Base-by-base conservation (phyloP, 2,113 vertebrate species). In the Herpailurus yagouaroundi region DNA sequence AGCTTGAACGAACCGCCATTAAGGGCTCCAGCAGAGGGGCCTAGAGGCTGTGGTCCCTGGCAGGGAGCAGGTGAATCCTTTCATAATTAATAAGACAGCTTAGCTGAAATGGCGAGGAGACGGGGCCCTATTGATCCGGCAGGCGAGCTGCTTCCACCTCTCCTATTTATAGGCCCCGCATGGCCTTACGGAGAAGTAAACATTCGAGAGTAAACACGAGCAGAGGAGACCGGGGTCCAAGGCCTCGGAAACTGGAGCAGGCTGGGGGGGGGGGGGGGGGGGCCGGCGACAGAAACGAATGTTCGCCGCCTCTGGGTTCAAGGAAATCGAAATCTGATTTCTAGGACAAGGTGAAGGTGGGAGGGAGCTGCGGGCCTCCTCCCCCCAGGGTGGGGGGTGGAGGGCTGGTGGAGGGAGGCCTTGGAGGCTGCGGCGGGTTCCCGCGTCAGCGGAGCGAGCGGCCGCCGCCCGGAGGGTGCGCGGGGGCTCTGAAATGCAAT, bases 61-160 rank as follows among this genome's bases (percentile, higher is more conserved):
- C 87, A 71, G 97, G 97, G 97, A 94, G 87, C 98, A 86, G 97
- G 98, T 96, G 87, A 98, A 97, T 45, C 94, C 95, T 98, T 99
- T 98, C 98, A 99, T 99, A 99, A 99, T 99, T 99, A 98, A 99
- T 99, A 98, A 99, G 98, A 95, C 97, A 96, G 98, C 97, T 97
- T 97, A 66, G 97, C 94, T 95, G 97, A 98, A 98, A 98, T 86
- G 98, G 98, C 96, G 15, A 98, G 89, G 97, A 97, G 97, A 97
- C 96, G 64, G 95, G 96, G 95, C 60, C 85, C 93, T 98, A 99
- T 99, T 94, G 99, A 99, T 99, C 98, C 69, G 91, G 90, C 96
- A 83, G 97, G 93, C 79, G 96, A 97, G 93, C 98, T 91, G 97
- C 98, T 98, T 93, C 97, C 98, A 95, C 97, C 97, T 97, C 89